These are phyloP conservation scores for Melitaea athalia DNA, from an alignment of 2,888 invertebrate species.

Conservation along the genomic window DNA sequence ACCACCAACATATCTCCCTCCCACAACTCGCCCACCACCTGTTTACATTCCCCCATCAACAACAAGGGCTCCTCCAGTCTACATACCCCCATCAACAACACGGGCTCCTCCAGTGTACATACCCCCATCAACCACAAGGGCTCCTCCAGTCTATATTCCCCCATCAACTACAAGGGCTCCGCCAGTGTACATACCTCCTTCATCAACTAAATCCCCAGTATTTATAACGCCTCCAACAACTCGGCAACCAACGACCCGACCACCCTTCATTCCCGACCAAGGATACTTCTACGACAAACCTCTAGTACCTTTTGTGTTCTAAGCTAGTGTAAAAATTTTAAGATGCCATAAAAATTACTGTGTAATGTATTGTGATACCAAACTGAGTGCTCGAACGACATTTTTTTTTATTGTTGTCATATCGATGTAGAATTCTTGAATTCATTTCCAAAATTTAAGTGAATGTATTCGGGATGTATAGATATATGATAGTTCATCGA, in stretches of 20 bases:
- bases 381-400: constrained; percentile 45
- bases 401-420: constrained; percentile 24
- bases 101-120: constrained; percentile 38
- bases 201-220: constrained; percentile 43
- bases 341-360: constrained; percentile 54
- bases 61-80: constrained; percentile 37
- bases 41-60: constrained; percentile 37
- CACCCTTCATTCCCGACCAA: constrained; percentile 64
- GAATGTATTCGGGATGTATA: background rate
- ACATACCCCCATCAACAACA: constrained; percentile 39
- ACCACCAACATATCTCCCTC: constrained; percentile 23
- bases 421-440: constrained; percentile 13
- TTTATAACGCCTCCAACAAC: constrained; percentile 48
- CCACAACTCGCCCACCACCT: constrained; percentile 17
- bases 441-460: background rate
- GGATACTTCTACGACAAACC: constrained; percentile 77
- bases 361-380: constrained; percentile 77
- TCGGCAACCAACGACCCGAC: constrained; percentile 48
- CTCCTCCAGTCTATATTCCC: constrained; percentile 36
- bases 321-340: constrained; percentile 48
- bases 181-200: constrained; percentile 44
- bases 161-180: constrained; percentile 42
- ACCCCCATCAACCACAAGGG: constrained; percentile 41
- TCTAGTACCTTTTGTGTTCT: constrained; percentile 70
- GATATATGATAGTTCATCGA: constrained; percentile 1